Conservation (phyloP, 2,797 vertebrate species). For the Todus mexicanus region DNA sequence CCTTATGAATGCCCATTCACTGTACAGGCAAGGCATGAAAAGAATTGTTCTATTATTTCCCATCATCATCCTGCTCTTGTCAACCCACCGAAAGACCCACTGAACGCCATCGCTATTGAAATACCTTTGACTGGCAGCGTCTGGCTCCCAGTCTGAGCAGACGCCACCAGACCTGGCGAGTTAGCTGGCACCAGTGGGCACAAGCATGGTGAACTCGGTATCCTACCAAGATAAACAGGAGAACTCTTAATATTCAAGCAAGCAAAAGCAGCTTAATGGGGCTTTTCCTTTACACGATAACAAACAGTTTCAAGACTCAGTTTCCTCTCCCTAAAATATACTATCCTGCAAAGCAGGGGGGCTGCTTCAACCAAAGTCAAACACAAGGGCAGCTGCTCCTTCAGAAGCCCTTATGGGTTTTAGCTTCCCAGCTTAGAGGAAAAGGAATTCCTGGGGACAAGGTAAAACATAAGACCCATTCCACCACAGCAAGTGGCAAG, state of each 20-base stretch:
- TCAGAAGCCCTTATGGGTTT: neutral
- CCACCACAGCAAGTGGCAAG: neutral
- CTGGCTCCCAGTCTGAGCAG: neutral
- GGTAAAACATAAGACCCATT: neutral
- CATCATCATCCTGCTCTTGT: neutral
- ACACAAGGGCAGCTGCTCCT: neutral
- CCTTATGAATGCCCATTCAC: constrained; percentile 15
- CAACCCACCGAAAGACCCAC: neutral
- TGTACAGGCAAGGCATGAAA: constrained; percentile 6
- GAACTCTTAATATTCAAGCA: neutral
- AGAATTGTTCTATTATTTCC: constrained; percentile 8
- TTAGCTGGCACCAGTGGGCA: neutral
- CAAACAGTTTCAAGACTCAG: neutral
- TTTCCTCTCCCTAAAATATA: neutral
- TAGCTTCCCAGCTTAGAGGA: neutral
- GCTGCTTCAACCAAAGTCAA: neutral
- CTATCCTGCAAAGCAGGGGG: neutral
- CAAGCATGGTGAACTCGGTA: neutral
- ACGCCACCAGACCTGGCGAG: neutral
- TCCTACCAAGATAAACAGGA: neutral
- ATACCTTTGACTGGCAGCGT: neutral
- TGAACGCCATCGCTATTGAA: neutral
- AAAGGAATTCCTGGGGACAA: neutral
- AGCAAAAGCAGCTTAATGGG: neutral
- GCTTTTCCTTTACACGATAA: neutral